Conservation (phyloP, 2,797 vertebrate genomes). For the Propithecus deckenii region DNA sequence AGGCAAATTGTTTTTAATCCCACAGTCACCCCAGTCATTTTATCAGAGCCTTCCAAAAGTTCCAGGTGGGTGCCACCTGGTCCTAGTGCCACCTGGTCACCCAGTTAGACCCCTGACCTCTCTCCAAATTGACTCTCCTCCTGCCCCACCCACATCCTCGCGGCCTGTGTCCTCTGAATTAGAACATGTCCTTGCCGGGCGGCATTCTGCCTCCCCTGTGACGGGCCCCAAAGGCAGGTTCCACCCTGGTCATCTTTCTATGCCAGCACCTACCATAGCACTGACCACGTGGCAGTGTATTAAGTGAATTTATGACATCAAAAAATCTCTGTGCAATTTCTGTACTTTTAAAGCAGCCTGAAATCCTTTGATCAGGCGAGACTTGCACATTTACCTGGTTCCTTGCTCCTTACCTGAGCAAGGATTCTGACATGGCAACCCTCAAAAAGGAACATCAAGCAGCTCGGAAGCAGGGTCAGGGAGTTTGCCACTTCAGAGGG, state of each 20-base stretch:
- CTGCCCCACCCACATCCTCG: fast-evolving
- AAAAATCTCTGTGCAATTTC: neutral
- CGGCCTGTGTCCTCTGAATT: fast-evolving
- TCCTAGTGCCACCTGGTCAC: fast-evolving
- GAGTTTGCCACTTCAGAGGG: fast-evolving
- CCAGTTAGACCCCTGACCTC: fast-evolving
- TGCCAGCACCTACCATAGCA: fast-evolving
- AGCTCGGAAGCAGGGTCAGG: neutral
- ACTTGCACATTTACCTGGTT: neutral
- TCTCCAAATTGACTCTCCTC: fast-evolving
- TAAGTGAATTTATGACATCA: fast-evolving
- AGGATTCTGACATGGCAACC: fast-evolving
- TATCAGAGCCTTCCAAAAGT: neutral
- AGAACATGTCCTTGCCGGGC: neutral
- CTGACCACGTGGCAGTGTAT: fast-evolving
- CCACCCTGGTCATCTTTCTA: fast-evolving
- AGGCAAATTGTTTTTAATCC: neutral
- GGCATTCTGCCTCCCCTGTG: neutral
- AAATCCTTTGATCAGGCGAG: neutral
- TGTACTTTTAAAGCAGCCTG: neutral
- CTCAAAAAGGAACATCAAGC: fast-evolving
- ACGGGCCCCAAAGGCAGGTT: fast-evolving
- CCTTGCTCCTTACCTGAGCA: no score
- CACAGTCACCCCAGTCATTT: neutral
- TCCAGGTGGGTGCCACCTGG: fast-evolving